These are phyloP conservation scores for Liopterus haemorrhoidalis DNA, from an alignment of 2,888 invertebrate genomes.

Conservation along the genomic window DNA sequence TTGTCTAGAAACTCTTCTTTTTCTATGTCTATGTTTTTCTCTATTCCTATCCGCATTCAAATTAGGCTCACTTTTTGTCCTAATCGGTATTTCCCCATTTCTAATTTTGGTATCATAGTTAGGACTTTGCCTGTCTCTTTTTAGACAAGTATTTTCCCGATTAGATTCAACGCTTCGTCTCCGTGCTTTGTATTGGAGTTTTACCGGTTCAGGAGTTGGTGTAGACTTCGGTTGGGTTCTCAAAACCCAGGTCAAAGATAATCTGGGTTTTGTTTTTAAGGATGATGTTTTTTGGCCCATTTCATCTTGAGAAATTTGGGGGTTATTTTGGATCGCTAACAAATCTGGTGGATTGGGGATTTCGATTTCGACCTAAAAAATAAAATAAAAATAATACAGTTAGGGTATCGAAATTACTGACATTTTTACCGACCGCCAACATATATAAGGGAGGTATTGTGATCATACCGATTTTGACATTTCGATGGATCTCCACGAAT, in stretches of 20 bases:
- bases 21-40: conserved; percentile 47
- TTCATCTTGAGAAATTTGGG: conserved; percentile 22
- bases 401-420: too few relatives aligned
- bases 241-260: conserved; percentile 70
- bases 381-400: too few relatives aligned
- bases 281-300: conserved; percentile 54
- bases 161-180: conserved; percentile 34
- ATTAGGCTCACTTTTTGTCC: conserved; percentile 52
- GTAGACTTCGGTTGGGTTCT: conserved; percentile 50
- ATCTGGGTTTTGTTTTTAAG: conserved; percentile 52
- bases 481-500: too few relatives aligned
- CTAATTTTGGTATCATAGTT: conserved; percentile 31
- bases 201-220: conserved; percentile 43
- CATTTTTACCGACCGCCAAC: too few relatives aligned
- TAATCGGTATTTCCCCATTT: conserved; percentile 34
- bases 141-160: conserved; percentile 12
- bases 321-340: neutral
- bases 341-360: conserved; percentile 8
- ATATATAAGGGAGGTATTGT: too few relatives aligned
- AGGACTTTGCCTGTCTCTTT: conserved; percentile 12
- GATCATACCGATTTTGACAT: too few relatives aligned
- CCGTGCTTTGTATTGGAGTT: conserved; percentile 43
- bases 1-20: conserved; percentile 39
- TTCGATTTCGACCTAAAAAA: conserved; percentile 9
- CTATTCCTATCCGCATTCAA: conserved; percentile 48